Conservation (phyloP, 2,797 vertebrate genomes). For the Parauchenoglanis ngamensis region DNA sequence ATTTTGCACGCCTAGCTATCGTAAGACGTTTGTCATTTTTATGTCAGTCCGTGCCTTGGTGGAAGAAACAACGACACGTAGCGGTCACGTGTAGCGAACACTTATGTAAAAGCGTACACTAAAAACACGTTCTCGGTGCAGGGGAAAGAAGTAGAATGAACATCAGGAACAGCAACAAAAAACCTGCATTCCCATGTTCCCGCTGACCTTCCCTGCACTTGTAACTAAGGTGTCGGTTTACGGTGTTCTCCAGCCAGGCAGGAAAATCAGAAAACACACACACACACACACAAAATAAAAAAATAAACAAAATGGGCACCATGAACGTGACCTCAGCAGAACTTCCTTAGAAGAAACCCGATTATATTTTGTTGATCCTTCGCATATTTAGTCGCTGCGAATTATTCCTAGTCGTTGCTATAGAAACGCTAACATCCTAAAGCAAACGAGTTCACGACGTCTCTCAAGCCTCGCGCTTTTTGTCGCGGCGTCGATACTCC, state of each 20-base stretch:
- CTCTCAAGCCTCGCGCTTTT: too few species aligned
- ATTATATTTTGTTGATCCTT: too few species aligned
- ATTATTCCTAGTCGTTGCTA: not conserved
- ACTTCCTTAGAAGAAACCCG: too few species aligned
- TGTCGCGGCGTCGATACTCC: not conserved
- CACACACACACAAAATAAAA: not conserved
- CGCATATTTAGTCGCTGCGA: not conserved
- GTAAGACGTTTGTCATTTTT: not conserved
- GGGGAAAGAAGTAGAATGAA: not conserved
- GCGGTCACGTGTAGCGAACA: not conserved
- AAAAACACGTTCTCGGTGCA: not conserved
- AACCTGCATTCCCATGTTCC: constrained; percentile 32
- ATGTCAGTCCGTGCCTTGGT: too few species aligned
- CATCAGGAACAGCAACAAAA: constrained; percentile 22
- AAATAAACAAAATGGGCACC: not conserved
- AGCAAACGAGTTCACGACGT: not conserved
- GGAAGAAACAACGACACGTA: not conserved
- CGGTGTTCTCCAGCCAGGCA: constrained; percentile 2
- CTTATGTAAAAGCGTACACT: not conserved
- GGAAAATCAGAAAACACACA: constrained; percentile 1
- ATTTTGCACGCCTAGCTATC: not conserved
- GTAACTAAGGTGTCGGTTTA: constrained; percentile 32
- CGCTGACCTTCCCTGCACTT: constrained; percentile 22
- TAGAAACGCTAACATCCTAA: not conserved
- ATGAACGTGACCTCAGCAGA: constrained; percentile 9